phyloP scores from a whole-genome alignment of 2,113 vertebrate genomes.

The Etia nguti region DNA sequence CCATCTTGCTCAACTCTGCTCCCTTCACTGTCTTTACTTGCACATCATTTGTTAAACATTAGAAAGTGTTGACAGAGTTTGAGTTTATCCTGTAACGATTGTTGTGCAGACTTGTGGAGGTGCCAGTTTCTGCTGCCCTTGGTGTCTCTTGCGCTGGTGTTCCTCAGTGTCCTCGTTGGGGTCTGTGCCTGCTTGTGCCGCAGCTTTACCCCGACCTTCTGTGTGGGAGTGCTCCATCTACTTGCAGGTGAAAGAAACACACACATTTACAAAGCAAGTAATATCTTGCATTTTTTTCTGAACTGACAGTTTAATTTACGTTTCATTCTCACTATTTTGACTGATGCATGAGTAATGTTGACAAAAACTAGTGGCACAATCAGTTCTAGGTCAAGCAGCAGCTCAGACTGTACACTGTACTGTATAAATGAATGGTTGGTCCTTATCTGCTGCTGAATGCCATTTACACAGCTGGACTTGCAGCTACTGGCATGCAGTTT shows the following conservation, averaged over 20 bases:
- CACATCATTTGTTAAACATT: not conserved
- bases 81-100: not conserved
- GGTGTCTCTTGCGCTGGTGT: conserved; percentile 90
- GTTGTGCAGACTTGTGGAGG: conserved; percentile 85
- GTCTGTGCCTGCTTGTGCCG: conserved; percentile 92
- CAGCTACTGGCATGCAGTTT: not conserved
- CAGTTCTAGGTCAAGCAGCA: not conserved
- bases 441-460: not conserved
- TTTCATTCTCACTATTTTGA: not conserved
- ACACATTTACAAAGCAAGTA: not conserved
- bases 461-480: not conserved
- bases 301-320: not conserved
- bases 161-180: conserved; percentile 86
- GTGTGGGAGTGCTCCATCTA: conserved; percentile 87
- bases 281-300: not conserved
- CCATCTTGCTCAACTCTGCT: not conserved
- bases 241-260: conserved; percentile 79
- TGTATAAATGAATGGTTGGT: not conserved
- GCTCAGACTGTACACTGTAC: not conserved
- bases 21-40: not conserved
- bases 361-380: not conserved
- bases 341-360: not conserved
- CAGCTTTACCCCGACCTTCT: conserved; percentile 88
- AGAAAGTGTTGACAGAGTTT: not conserved
- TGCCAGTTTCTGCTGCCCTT: conserved; percentile 91